Conservation (phyloP, 2,888 invertebrate species). For the Meloe dianella region DNA sequence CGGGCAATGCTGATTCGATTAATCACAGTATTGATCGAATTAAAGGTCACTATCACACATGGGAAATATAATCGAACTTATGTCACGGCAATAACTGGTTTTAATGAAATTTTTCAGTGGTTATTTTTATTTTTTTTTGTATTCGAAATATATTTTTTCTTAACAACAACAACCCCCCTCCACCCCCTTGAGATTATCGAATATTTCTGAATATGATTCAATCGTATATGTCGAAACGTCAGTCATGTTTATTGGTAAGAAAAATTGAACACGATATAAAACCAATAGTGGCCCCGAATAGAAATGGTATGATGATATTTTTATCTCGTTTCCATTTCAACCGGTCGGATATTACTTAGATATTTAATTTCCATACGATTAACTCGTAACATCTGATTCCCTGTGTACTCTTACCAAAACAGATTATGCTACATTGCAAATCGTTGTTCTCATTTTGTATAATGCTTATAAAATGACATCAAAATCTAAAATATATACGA, state of each 20-base stretch:
- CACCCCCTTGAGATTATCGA: conserved; percentile 14
- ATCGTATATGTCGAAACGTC: conserved; percentile 45
- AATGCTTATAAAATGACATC: conserved; percentile 27
- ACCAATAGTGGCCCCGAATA: conserved; percentile 46
- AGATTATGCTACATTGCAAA: conserved; percentile 35
- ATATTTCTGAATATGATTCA: conserved; percentile 37
- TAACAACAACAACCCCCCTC: neutral
- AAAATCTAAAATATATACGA: conserved; percentile 19
- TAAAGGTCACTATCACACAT: conserved; percentile 25
- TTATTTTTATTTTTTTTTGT: neutral
- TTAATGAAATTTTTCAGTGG: neutral
- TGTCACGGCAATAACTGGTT: neutral
- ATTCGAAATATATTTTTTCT: neutral
- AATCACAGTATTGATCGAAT: conserved; percentile 25
- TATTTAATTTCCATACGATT: conserved; percentile 56
- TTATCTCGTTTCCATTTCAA: conserved; percentile 52
- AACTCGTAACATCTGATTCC: conserved; percentile 50
- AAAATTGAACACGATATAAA: conserved; percentile 51
- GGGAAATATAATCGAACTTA: conserved; percentile 17
- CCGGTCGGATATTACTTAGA: conserved; percentile 54
- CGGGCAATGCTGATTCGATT: conserved; percentile 31
- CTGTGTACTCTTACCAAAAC: conserved; percentile 27
- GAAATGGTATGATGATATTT: conserved; percentile 48
- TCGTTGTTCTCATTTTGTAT: conserved; percentile 32
- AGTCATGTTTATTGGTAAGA: conserved; percentile 52